Percentiles rank a stretch among this genome's conserved stretches.
phyloP scores from a whole-genome alignment of 2,888 invertebrate species.

The Rhagophthalmus giganteus region DNA sequence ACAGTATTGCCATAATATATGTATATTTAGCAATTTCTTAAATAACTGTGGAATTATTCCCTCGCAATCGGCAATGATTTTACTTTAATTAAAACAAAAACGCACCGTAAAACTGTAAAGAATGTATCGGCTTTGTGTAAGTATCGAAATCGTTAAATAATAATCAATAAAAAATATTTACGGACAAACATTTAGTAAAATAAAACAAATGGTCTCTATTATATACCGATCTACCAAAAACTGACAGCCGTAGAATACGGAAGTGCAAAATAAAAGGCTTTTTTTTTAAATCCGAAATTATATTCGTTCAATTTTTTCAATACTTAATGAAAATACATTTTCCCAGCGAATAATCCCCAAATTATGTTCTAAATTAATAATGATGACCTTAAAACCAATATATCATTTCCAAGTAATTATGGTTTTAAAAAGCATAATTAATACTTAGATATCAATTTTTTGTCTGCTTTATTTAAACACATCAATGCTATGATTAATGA shows the following conservation, averaged over 20 bases:
- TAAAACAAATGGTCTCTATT: conserved; percentile 8
- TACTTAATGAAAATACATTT: conserved; percentile 17
- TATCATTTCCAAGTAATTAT: conserved; percentile 41
- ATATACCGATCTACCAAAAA: conserved; percentile 1
- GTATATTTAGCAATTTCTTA: too few relatives aligned
- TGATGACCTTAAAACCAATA: conserved; percentile 36
- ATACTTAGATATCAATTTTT: conserved; percentile 35
- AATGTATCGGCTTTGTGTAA: neutral
- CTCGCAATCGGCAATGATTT: neutral
- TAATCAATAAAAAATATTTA: neutral
- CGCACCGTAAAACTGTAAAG: neutral
- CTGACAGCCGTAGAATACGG: conserved; percentile 10
- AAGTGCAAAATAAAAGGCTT: conserved; percentile 18
- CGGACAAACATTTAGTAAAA: neutral
- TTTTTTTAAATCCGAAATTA: conserved; percentile 11
- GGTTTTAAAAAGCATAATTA: conserved; percentile 43
- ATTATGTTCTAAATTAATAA: conserved; percentile 32
- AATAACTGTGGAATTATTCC: too few relatives aligned
- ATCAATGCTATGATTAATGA: conserved; percentile 44
- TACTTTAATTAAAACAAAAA: neutral
- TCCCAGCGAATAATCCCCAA: conserved; percentile 21
- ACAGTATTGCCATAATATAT: too few relatives aligned
- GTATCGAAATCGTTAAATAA: neutral
- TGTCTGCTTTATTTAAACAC: conserved; percentile 41
- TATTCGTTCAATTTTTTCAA: conserved; percentile 11